These are phyloP conservation scores for Clarias platycephalus DNA, from an alignment of 2,797 vertebrate genomes.

Conservation along the genomic window DNA sequence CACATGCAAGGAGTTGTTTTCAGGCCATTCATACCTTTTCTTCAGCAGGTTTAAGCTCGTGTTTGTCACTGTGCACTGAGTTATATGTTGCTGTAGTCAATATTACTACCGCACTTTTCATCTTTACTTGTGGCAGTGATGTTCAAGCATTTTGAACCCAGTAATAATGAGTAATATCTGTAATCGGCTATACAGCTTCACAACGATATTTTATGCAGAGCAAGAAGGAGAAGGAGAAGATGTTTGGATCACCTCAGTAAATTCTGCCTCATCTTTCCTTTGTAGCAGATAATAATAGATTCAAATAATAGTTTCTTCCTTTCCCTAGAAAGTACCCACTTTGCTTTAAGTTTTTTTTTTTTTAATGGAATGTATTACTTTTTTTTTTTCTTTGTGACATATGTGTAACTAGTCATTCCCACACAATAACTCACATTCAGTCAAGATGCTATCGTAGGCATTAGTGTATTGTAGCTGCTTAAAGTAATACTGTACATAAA, in stretches of 20 bases:
- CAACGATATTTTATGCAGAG: neutral
- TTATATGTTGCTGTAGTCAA: neutral
- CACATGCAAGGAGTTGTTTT: constrained; percentile 11
- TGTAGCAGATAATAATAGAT: neutral
- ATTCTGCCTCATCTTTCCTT: neutral
- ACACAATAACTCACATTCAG: neutral
- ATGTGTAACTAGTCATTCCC: neutral
- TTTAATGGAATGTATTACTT: neutral
- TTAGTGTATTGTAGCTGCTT: neutral
- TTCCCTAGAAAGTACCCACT: neutral
- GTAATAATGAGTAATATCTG: neutral
- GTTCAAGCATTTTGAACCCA: neutral
- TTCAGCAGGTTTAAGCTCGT: neutral
- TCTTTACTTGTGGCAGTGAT: neutral
- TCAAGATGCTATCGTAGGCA: neutral
- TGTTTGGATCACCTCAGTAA: neutral
- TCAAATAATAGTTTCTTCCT: neutral
- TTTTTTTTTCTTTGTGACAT: neutral
- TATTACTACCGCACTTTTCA: neutral
- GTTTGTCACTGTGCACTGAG: neutral
- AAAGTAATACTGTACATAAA: neutral
- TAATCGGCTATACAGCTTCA: neutral
- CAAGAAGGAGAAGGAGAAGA: neutral
- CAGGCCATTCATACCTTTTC: neutral
- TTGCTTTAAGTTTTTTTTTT: neutral